Conservation (phyloP, 2,797 vertebrate species). For the Melanotaenia pygmaea region DNA sequence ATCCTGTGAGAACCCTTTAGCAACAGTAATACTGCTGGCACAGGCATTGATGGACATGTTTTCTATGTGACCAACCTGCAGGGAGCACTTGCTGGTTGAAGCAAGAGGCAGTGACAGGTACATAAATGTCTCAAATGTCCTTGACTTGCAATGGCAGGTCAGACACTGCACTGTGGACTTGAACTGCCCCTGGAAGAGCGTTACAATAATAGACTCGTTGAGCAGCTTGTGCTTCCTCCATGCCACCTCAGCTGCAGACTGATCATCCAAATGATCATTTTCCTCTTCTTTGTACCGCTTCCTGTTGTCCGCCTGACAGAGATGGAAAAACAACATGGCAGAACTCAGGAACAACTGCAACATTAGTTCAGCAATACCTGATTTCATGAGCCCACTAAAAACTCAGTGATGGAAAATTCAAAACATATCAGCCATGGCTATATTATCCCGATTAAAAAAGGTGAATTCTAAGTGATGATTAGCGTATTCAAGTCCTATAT, state of each 20-base stretch:
- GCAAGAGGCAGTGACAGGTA: slow-evolving; percentile 94
- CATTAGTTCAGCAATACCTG: slow-evolving; percentile 6
- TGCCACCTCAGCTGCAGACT: slow-evolving; percentile 88
- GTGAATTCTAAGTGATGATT: not conserved
- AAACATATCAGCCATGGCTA: not conserved
- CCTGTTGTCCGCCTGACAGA: slow-evolving; percentile 91
- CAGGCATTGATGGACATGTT: not conserved
- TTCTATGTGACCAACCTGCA: slow-evolving; percentile 85
- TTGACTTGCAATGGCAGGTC: slow-evolving; percentile 93
- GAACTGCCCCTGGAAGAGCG: slow-evolving; percentile 98
- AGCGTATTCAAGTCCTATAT: slow-evolving; percentile 6
- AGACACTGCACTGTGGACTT: slow-evolving; percentile 98
- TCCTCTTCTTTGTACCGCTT: slow-evolving; percentile 96
- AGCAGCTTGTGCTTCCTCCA: slow-evolving; percentile 97
- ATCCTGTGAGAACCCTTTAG: not conserved
- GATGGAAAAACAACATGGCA: not conserved
- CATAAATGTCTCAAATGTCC: slow-evolving; percentile 99
- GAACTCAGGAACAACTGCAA: not conserved
- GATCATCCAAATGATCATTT: slow-evolving; percentile 92
- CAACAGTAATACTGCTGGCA: not conserved
- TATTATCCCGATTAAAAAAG: not conserved
- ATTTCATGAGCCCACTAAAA: slow-evolving; percentile 2
- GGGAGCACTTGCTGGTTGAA: slow-evolving; percentile 93
- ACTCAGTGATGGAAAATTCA: not conserved
- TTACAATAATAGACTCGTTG: slow-evolving; percentile 96